Evolutionary conservation across 2,888 invertebrate genomes (phyloP).

Genomic region (Elgonia sp.): DNA sequence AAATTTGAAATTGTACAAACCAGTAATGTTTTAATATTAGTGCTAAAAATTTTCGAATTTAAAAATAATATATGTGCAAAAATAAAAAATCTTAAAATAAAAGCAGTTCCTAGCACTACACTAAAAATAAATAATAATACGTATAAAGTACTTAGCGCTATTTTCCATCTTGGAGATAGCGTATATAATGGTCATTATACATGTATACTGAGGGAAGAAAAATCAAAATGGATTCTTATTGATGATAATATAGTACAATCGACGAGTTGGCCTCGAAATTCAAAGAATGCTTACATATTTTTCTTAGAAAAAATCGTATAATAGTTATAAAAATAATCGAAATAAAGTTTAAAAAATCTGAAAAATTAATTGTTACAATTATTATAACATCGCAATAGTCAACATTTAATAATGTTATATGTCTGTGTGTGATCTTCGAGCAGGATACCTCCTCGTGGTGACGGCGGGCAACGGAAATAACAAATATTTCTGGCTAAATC

Average conservation of each 20-base stretch:
- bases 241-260: background rate
- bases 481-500: no score
- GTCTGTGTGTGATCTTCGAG: no score
- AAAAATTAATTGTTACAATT: no score
- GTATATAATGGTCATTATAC: background rate
- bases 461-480: no score
- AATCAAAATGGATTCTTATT: slow-evolving; percentile 7
- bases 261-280: background rate
- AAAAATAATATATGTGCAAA: slow-evolving; percentile 10
- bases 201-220: background rate
- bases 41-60: slow-evolving; percentile 47
- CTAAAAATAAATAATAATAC: slow-evolving; percentile 25
- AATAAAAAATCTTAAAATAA: slow-evolving; percentile 31
- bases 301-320: background rate
- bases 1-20: slow-evolving; percentile 36
- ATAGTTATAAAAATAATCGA: no score
- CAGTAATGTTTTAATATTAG: slow-evolving; percentile 37
- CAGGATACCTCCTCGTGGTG: no score
- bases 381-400: no score
- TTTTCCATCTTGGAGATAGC: background rate
- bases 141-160: background rate
- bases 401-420: no score
- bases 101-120: slow-evolving; percentile 28
- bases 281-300: background rate
- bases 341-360: no score